phyloP scores from a whole-genome alignment of 2,113 vertebrate genomes.

The Callocephalon fimbriatum region DNA sequence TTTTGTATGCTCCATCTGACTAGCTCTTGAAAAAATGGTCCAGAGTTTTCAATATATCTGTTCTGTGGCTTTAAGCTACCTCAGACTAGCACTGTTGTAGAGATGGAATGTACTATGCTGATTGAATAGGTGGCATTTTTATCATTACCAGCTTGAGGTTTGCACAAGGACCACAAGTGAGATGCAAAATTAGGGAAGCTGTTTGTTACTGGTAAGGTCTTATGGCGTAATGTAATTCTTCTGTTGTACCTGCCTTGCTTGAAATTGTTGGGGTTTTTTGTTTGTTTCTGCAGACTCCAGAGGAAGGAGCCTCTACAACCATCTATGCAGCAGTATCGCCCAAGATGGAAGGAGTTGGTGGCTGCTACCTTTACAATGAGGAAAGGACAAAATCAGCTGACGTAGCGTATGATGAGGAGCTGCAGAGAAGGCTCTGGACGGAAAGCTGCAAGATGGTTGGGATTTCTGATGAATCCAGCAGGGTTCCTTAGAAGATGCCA shows the following conservation, averaged over 20 bases:
- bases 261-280: background rate
- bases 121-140: background rate
- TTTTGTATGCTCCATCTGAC: background rate
- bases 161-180: background rate
- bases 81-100: background rate
- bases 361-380: conserved; percentile 89
- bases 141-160: background rate
- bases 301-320: conserved; percentile 85
- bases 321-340: conserved; percentile 80
- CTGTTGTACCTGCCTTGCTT: background rate
- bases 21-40: background rate
- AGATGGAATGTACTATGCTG: background rate
- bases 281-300: conserved; percentile 79
- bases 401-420: conserved; percentile 74
- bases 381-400: conserved; percentile 77
- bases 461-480: conserved; percentile 45
- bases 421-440: conserved; percentile 87
- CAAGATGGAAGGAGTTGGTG: conserved; percentile 84
- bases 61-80: background rate
- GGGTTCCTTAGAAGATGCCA: conserved; percentile 18
- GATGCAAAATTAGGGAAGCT: background rate
- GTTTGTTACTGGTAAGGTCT: background rate
- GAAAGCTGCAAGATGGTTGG: conserved; percentile 83
- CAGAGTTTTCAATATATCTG: background rate
- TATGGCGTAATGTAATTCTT: background rate